Base-by-base conservation (phyloP, 2,888 invertebrate species). In the Sceliomorpha sp. region DNA sequence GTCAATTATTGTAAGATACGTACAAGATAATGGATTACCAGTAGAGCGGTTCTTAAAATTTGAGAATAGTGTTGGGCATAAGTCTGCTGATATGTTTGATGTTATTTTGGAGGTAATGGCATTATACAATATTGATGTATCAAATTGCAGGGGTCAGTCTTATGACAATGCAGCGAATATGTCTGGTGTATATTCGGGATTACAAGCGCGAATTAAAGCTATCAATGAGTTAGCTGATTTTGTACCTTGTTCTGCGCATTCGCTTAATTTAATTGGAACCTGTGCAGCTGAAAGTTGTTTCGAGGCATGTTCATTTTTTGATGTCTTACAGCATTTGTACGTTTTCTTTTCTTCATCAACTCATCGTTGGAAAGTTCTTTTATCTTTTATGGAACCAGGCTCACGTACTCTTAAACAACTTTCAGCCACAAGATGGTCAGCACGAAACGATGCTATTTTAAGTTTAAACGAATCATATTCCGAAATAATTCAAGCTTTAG, bases 261-360 rank as follows among this genome's bases (percentile, higher is more conserved):
- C 78, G 7, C 51, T 77, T 24, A 78, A 79, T 70, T 64, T 79
- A 58, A 70, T 77, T 15, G 73, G 64, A 31, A 63, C 47, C 37
- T 64, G 39, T 48, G 77, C 76, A 55, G 78, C 74, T 37, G 75
- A 79, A 47, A 73, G 72, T 60, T 77, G 76, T 59, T 34, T 53
- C 40, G 59, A 72, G 56, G 74, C 73, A 44, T 36, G 60, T 17
- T 40, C 29, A 32, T 75, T 73, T 53, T 76, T 78, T 66, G 37
- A 53, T 37, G 63, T 77, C 12, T 34, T 77, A 10, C 60, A 79
- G 66, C 51, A 70, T 53, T 39, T 78, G 13, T 80, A 74, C 29
- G 72, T 32, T n/a, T 78, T 78, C 50, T 69, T 78, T 51, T 59
- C 68, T 42, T 62, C 73, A 2, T 69, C 69, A 6, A 69, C 48